These are phyloP conservation scores for Thripadectes ignobilis DNA, from an alignment of 2,797 vertebrate species.

Conservation along the genomic window DNA sequence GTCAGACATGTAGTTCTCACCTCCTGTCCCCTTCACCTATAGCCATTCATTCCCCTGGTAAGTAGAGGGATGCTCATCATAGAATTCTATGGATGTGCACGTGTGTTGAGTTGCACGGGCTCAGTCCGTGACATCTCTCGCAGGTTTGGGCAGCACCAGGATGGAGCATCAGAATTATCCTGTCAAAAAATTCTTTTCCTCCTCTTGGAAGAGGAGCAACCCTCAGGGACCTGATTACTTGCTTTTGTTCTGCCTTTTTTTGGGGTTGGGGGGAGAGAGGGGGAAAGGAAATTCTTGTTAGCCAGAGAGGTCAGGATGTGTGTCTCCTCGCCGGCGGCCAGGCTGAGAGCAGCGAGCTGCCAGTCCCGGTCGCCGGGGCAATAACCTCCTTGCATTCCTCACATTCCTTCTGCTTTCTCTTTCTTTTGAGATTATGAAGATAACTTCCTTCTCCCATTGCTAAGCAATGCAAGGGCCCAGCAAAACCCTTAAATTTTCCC, in stretches of 20 bases:
- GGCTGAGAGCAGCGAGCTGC: neutral
- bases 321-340: neutral
- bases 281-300: conserved; percentile 28
- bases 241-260: neutral
- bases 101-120: neutral
- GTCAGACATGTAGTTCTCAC: accelerated
- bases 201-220: neutral
- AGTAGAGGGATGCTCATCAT: neutral
- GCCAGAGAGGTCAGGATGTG: conserved; percentile 28
- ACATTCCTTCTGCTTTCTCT: conserved; percentile 60
- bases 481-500: neutral
- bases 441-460: conserved; percentile 60
- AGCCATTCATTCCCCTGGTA: neutral
- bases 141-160: neutral
- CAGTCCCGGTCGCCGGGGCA: conserved; percentile 23
- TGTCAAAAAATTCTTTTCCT: neutral
- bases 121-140: accelerated
- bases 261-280: too few relatives aligned
- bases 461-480: neutral
- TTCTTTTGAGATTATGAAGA: conserved; percentile 66
- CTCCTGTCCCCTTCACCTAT: neutral
- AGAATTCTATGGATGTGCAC: accelerated
- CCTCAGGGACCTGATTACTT: neutral
- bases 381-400: conserved; percentile 60
- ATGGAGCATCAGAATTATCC: neutral